phyloP scores from a whole-genome alignment of 2,113 vertebrate species.

The Lasiurus cinereus region DNA sequence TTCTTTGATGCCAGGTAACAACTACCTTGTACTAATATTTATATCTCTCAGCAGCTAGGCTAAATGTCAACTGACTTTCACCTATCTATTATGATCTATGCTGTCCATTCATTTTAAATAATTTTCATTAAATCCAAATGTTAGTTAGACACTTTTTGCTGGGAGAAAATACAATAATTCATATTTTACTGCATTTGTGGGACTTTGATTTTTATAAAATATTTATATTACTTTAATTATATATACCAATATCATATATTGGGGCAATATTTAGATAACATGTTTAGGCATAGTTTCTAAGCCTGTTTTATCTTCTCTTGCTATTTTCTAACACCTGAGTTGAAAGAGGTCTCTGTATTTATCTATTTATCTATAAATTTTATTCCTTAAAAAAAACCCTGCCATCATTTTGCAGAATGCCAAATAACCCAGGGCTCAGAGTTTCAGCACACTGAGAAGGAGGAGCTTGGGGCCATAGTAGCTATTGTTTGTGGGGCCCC shows the following conservation, averaged over 20 bases:
- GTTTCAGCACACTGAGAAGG: accelerated
- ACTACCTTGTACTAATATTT: background rate
- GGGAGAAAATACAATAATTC: background rate
- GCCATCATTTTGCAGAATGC: background rate
- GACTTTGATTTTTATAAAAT: background rate
- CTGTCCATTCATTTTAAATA: background rate
- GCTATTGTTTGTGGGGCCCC: background rate
- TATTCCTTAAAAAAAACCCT: background rate
- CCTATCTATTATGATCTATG: background rate
- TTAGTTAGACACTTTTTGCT: background rate
- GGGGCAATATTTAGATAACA: background rate
- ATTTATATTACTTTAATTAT: background rate
- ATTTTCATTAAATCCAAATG: background rate
- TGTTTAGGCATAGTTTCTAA: background rate
- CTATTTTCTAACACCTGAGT: slow-evolving; percentile 4
- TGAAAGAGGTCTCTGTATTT: background rate
- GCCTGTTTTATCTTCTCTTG: background rate
- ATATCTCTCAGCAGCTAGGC: background rate
- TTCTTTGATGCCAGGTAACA: background rate
- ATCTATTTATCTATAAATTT: background rate
- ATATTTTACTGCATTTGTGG: background rate
- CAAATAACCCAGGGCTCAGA: background rate
- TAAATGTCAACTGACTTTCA: background rate
- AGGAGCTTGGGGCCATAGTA: background rate
- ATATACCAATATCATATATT: background rate